Evolutionary conservation across 1,140 invertebrate species (phyloP).

Genomic region (Diabrotica virgifera): DNA sequence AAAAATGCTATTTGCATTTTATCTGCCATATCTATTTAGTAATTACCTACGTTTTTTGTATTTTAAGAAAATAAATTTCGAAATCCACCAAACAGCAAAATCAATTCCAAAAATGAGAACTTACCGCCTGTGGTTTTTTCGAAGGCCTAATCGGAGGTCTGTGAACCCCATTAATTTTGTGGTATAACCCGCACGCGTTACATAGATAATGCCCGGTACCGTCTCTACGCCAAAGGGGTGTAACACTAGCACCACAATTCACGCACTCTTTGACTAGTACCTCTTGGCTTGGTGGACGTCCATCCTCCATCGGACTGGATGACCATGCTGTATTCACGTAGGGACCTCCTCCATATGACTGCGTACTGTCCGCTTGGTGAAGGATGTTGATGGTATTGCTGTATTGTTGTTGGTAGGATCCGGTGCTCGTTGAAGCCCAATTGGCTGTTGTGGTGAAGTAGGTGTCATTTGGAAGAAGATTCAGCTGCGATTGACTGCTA

Average conservation of each 20-base stretch:
- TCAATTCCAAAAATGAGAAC: slow-evolving; percentile 27
- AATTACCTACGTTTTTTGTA: too few relatives aligned
- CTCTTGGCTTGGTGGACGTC: slow-evolving; percentile 33
- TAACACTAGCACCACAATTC: slow-evolving; percentile 82
- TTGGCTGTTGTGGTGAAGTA: slow-evolving; percentile 17
- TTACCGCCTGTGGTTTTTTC: slow-evolving; percentile 55
- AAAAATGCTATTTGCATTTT: too few relatives aligned
- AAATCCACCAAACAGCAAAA: neutral
- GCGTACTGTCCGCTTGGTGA: slow-evolving; percentile 32
- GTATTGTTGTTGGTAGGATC: slow-evolving; percentile 28
- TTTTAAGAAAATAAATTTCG: too few relatives aligned
- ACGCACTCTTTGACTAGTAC: slow-evolving; percentile 79
- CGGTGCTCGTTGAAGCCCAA: slow-evolving; percentile 15
- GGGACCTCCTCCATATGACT: slow-evolving; percentile 10
- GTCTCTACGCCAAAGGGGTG: slow-evolving; percentile 85
- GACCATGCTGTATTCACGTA: slow-evolving; percentile 28
- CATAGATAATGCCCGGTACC: slow-evolving; percentile 86
- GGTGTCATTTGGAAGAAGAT: slow-evolving; percentile 15
- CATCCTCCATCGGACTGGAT: slow-evolving; percentile 15
- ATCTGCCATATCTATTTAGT: too few relatives aligned
- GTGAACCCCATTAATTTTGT: slow-evolving; percentile 83
- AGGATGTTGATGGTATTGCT: slow-evolving; percentile 23
- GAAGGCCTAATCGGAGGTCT: slow-evolving; percentile 62
- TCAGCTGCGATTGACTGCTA: slow-evolving; percentile 7
- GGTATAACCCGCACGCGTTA: slow-evolving; percentile 84